Evolutionary conservation across 2,113 vertebrate genomes (phyloP).

Genomic region (Leptobrachium ailaonicum): DNA sequence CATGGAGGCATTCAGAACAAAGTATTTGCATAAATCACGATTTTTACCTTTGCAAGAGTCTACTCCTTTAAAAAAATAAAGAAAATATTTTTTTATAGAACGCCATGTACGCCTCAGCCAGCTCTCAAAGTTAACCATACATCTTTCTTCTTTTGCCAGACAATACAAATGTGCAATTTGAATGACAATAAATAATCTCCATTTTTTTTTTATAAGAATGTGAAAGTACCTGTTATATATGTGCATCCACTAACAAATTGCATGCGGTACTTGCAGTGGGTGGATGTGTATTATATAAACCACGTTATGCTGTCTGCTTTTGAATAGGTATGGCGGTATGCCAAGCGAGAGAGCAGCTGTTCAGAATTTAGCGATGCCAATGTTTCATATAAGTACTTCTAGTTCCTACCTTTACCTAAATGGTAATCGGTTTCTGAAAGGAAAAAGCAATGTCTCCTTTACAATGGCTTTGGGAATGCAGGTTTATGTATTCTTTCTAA

Average conservation of each 20-base stretch:
- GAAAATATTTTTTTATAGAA: not conserved
- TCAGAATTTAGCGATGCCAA: slow-evolving; percentile 45
- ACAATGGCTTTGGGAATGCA: slow-evolving; percentile 16
- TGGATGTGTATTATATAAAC: slow-evolving; percentile 39
- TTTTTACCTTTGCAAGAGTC: no score
- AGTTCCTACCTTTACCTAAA: slow-evolving; percentile 28
- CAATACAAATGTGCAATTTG: slow-evolving; percentile 19
- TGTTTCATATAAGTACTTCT: slow-evolving; percentile 15
- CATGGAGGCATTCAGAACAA: no score
- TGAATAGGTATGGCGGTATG: slow-evolving; percentile 46
- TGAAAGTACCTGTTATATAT: slow-evolving; percentile 15
- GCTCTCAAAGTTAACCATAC: not conserved
- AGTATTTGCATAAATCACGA: no score
- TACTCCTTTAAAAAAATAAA: no score
- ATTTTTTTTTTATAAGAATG: slow-evolving; percentile 36
- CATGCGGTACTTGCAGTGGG: slow-evolving; percentile 17
- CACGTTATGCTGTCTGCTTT: slow-evolving; percentile 5
- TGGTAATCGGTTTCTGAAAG: slow-evolving; percentile 18
- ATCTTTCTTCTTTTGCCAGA: not conserved
- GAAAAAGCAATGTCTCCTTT: not conserved
- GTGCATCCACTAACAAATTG: slow-evolving; percentile 30
- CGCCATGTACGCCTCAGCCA: not conserved
- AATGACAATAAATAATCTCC: slow-evolving; percentile 44
- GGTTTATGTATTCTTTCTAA: slow-evolving; percentile 9
- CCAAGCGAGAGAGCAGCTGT: slow-evolving; percentile 48